Evolutionary conservation across 2,113 vertebrate species (phyloP), one percentile per base, ranked within the genome.

Genomic region (Sorex fumeus): DNA sequence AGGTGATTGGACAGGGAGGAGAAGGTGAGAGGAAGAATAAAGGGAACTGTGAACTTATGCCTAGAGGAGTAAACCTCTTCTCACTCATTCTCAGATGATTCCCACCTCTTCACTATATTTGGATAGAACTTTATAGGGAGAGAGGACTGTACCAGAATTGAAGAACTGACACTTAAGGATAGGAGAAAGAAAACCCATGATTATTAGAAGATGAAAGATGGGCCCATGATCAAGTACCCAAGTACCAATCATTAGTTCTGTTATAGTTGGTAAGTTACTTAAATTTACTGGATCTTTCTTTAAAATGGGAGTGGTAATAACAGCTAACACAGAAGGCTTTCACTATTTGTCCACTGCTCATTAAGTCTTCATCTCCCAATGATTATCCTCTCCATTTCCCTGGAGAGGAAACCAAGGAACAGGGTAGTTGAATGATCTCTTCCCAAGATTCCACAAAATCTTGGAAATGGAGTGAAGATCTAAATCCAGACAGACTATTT

Each of bases 401-500:
- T 90, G 28, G 23, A 30, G 81, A 91, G 80, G 79, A 87, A 90
- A 84, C 60, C 75, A 57, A 84, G 21, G 19, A 77, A 27, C 34
- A 66, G 45, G 69, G 7, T 62, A 6, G 28, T 75, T 53, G 23
- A 70, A 32, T 30, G 47, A 80, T 21, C 19, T 21, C 19, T 50
- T n/a, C 27, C 7, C 19, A 66, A 1, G 5, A 75, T 47, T 50
- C 30, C 34, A 34, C 45, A 45, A 12, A 15, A 87, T 25, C 18
- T 66, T 71, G 28, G 34, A 47, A n/a, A 45, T 47, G n/a, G 16
- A 84, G 18, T 77, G 84, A 57, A 47, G 40, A 7, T 74, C 32
- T 81, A 27, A 40, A 62, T 12, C 30, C 27, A 75, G 78, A 16
- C 57, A 71, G 75, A 75, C 71, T 78, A 30, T 10, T 27, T 69